Evolutionary conservation across 2,888 invertebrate genomes (phyloP).

Genomic region (Erebia palarica): DNA sequence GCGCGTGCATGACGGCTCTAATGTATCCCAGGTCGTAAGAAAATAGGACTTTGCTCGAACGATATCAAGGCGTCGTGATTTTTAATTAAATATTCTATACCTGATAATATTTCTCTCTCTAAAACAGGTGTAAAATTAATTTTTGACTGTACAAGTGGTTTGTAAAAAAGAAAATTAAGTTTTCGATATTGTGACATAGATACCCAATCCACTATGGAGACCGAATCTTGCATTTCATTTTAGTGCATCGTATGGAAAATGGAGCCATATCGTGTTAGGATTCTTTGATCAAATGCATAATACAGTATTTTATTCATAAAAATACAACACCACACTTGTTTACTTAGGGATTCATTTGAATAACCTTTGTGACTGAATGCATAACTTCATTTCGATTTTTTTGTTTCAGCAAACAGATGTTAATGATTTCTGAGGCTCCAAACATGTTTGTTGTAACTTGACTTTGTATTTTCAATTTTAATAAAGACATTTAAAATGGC

Average conservation of each 20-base stretch:
- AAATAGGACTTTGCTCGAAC: slow-evolving; percentile 69
- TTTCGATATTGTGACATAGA: slow-evolving; percentile 58
- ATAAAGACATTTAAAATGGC: slow-evolving; percentile 41
- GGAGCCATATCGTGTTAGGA: slow-evolving; percentile 28
- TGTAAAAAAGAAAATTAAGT: slow-evolving; percentile 73
- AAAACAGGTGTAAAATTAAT: slow-evolving; percentile 32
- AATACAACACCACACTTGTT: slow-evolving; percentile 40
- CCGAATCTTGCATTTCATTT: slow-evolving; percentile 54
- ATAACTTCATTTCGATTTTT: slow-evolving; percentile 79
- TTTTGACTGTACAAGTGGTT: slow-evolving; percentile 44
- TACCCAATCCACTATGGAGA: slow-evolving; percentile 46
- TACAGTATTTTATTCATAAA: slow-evolving; percentile 58
- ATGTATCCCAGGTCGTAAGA: slow-evolving; percentile 64
- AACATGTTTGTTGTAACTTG: slow-evolving; percentile 47
- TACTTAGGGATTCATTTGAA: slow-evolving; percentile 56
- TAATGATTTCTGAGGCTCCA: slow-evolving; percentile 47
- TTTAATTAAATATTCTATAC: slow-evolving; percentile 58
- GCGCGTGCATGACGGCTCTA: slow-evolving; percentile 70
- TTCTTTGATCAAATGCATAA: slow-evolving; percentile 28
- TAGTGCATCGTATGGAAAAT: slow-evolving; percentile 56
- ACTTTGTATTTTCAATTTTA: slow-evolving; percentile 49
- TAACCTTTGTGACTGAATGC: slow-evolving; percentile 67
- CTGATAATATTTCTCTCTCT: slow-evolving; percentile 48
- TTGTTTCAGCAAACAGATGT: slow-evolving; percentile 66
- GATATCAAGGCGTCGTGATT: slow-evolving; percentile 55